Conservation (phyloP, 2,888 invertebrate genomes). For the Melangyna quadrimaculata region DNA sequence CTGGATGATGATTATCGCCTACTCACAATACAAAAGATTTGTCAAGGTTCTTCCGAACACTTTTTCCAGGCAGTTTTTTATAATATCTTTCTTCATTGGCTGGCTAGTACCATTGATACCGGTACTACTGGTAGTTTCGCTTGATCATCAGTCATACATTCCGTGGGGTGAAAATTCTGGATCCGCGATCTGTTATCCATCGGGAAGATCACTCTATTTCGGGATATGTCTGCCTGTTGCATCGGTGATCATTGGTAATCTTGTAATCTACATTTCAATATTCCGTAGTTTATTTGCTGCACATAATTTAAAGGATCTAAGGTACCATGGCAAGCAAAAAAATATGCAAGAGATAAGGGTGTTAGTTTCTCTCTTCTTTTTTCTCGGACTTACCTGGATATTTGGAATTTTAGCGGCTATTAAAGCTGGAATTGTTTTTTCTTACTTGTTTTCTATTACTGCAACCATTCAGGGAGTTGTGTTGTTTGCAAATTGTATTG, state of each 20-base stretch:
- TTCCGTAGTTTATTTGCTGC: too few relatives aligned
- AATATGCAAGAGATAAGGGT: constrained; percentile 82
- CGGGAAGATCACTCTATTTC: constrained; percentile 81
- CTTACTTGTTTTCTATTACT: constrained; percentile 84
- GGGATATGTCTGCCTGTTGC: constrained; percentile 83
- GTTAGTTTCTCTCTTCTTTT: constrained; percentile 84
- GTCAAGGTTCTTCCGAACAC: constrained; percentile 84
- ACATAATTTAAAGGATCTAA: constrained; percentile 81
- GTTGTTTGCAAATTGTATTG: constrained; percentile 84
- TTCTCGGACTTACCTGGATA: constrained; percentile 84
- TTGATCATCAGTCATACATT: constrained; percentile 82
- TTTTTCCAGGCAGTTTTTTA: constrained; percentile 83
- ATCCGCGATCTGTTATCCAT: constrained; percentile 82
- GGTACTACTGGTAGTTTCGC: constrained; percentile 81
- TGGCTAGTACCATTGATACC: constrained; percentile 85
- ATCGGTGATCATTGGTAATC: constrained; percentile 82
- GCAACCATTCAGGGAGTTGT: constrained; percentile 85
- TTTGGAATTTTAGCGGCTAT: constrained; percentile 84
- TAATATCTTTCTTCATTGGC: constrained; percentile 84
- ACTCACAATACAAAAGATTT: constrained; percentile 86
- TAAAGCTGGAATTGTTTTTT: constrained; percentile 82
- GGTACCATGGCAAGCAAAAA: constrained; percentile 77
- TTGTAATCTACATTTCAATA: constrained; percentile 83
- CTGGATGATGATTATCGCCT: constrained; percentile 88
- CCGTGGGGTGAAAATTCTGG: constrained; percentile 74